phyloP scores from a whole-genome alignment of 2,888 invertebrate genomes.

The Kryphioiulus occultus region DNA sequence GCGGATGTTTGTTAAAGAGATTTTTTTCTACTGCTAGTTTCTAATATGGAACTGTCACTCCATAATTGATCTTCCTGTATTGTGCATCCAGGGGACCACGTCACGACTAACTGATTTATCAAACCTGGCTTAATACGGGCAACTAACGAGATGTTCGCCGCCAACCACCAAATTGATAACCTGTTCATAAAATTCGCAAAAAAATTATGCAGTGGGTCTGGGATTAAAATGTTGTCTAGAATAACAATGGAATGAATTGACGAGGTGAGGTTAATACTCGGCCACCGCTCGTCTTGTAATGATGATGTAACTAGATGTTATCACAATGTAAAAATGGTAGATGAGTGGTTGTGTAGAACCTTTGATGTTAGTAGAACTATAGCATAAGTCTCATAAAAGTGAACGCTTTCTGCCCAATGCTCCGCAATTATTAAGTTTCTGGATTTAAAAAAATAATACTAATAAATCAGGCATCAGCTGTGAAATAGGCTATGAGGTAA shows the following conservation, averaged over 20 bases:
- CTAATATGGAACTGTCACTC: constrained; percentile 18
- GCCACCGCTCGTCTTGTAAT: neutral
- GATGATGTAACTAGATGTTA: no score
- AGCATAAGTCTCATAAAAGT: no score
- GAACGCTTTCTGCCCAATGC: no score
- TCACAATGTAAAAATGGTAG: no score
- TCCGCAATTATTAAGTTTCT: no score
- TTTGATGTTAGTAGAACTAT: no score
- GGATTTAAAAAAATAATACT: no score
- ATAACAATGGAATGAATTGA: neutral
- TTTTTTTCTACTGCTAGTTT: neutral
- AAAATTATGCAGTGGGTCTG: neutral
- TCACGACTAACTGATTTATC: constrained; percentile 16
- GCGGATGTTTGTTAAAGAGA: neutral
- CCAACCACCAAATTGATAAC: constrained; percentile 1
- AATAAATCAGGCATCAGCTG: no score
- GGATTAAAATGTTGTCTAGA: neutral
- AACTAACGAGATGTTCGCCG: constrained; percentile 11
- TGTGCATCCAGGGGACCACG: neutral
- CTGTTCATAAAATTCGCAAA: neutral
- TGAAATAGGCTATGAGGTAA: no score
- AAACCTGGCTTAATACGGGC: neutral
- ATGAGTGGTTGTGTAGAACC: no score
- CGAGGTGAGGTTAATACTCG: neutral
- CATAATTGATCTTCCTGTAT: constrained; percentile 35